Evolutionary conservation across 2,797 vertebrate genomes (phyloP), one percentile per base, ranked within the genome.

Genomic region (Brachymystax lenok): DNA sequence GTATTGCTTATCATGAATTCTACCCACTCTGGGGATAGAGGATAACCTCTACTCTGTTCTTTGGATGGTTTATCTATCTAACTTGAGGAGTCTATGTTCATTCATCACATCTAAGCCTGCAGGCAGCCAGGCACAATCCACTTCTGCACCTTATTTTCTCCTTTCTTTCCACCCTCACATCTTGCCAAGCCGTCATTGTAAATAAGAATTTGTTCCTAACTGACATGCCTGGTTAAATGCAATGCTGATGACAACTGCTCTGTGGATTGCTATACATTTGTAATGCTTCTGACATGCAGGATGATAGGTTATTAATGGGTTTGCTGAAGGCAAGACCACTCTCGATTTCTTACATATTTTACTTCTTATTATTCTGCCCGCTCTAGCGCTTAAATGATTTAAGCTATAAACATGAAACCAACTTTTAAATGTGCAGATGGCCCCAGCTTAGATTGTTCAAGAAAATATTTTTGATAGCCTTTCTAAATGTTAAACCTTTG

Each of bases 1-100:
- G 66, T 33, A 6, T 68, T 33, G 14, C 66, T 10, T 33, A 68
- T 33, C 28, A 7, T 68, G 64, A 33, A 30, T 30, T 67, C 27
- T 35, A 68, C 35, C 66, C 66, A 68, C 66, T 68, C 28, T 7
- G 66, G 66, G 16, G 66, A 19, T 19, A 4, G 27, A 33, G 28
- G 66, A 33, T 27, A 33, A 33, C 66, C 30, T 68, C 27, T 14
- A 33, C 66, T 68, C 66, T 68, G 16, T 33, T 68, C 28, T 35
- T 68, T 30, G 66, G 66, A 33, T 68, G 66, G 28, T 68, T 68
- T 33, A 68, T 33, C 66, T 35, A 68, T 6, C 66, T 33, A 68
- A 68, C 27, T 68, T 68, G 66, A 30, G 10, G 56, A 59, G 56
- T 27, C 59, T 24, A 13, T 24, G 66, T 19, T 33, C 66, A 30